Evolutionary conservation across 2,113 vertebrate species (phyloP).

Genomic region (Peromyscus polionotus): DNA sequence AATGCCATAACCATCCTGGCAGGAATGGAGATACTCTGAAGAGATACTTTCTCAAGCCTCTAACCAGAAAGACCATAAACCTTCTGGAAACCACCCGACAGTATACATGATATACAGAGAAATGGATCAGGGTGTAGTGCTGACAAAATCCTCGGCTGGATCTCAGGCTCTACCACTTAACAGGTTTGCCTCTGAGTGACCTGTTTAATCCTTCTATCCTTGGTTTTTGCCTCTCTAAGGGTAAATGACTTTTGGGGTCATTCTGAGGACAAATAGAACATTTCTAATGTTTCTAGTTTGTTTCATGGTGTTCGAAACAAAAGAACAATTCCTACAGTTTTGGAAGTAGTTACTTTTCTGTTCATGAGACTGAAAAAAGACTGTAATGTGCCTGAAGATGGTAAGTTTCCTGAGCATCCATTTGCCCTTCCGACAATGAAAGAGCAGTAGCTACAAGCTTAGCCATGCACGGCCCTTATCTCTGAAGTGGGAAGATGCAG

Average conservation of each 20-base stretch:
- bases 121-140: background rate
- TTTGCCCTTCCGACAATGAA: background rate
- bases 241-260: background rate
- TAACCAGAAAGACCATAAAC: background rate
- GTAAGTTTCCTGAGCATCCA: background rate
- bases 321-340: background rate
- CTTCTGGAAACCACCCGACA: background rate
- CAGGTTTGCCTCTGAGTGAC: background rate
- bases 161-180: background rate
- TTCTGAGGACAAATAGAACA: background rate
- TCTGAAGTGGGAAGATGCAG: background rate
- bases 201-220: background rate
- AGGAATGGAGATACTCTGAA: background rate
- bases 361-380: background rate
- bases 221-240: background rate
- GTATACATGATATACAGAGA: background rate
- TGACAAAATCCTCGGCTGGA: background rate
- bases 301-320: background rate
- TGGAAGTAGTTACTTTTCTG: background rate
- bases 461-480: background rate
- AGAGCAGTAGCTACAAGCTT: background rate
- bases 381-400: background rate
- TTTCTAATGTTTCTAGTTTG: background rate
- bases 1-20: background rate
- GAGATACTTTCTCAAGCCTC: background rate